Conservation (phyloP, 2,113 vertebrate species). For the Brevimyrus niger region DNA sequence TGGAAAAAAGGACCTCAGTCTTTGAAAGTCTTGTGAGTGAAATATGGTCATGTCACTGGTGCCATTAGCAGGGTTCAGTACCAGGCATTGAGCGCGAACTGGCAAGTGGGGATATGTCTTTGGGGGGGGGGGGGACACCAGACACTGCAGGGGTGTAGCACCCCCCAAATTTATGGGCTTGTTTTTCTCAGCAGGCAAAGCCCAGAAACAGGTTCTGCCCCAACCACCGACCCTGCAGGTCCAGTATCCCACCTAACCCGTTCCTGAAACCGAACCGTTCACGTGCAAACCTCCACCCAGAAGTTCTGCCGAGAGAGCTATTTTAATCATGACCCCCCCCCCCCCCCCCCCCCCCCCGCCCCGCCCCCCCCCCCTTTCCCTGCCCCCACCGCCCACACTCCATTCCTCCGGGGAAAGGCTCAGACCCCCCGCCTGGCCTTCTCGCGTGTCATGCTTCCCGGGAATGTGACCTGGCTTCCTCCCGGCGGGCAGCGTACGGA, state of each 20-base stretch:
- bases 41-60: neutral
- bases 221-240: neutral
- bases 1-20: neutral
- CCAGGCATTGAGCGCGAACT: neutral
- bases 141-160: conserved; percentile 1
- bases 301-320: neutral
- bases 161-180: conserved; percentile 5
- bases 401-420: conserved; percentile 1
- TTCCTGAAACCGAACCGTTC: neutral
- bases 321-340: neutral
- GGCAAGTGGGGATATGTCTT: neutral
- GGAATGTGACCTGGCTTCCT: conserved; percentile 57
- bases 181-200: conserved; percentile 2
- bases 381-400: neutral
- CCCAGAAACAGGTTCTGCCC: neutral
- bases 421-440: conserved; percentile 52
- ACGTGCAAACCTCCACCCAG: neutral
- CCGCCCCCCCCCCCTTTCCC: neutral
- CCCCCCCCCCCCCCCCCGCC: neutral
- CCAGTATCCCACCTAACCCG: neutral
- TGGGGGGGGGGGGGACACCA: conserved; percentile 2
- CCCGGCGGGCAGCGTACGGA: conserved; percentile 37
- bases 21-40: neutral
- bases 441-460: conserved; percentile 62
- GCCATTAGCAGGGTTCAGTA: neutral